phyloP scores from a whole-genome alignment of 2,888 invertebrate species.

The Unio delphinus region DNA sequence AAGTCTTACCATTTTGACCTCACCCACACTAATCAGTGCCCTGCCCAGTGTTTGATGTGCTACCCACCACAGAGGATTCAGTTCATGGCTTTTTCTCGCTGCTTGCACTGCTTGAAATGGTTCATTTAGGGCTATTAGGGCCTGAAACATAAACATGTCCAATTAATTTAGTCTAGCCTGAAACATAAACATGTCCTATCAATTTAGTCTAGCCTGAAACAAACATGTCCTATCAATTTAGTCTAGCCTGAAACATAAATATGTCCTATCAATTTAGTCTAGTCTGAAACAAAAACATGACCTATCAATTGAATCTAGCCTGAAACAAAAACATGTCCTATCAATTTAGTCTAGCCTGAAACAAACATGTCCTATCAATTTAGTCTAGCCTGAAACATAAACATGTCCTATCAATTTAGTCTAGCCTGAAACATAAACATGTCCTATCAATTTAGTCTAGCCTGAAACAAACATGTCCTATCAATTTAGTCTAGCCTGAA shows the following conservation, averaged over 20 bases:
- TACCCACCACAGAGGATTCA: slow-evolving; percentile 70
- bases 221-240: neutral
- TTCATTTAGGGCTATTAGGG: slow-evolving; percentile 62
- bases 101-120: slow-evolving; percentile 63
- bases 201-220: neutral
- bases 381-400: too few species aligned
- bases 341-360: neutral
- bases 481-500: neutral
- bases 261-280: neutral
- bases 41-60: slow-evolving; percentile 71
- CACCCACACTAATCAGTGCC: slow-evolving; percentile 70
- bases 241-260: too few species aligned
- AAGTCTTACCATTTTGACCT: slow-evolving; percentile 64
- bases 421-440: too few species aligned
- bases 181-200: too few species aligned
- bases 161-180: neutral
- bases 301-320: too few species aligned
- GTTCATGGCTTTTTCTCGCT: slow-evolving; percentile 65
- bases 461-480: too few species aligned
- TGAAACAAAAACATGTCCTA: too few species aligned
- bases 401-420: neutral
- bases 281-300: too few species aligned
- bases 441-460: neutral
- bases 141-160: slow-evolving; percentile 44
- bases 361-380: neutral